A percentile compares a stretch with the other conserved stretches of the same genome.
phyloP scores from a whole-genome alignment of 2,888 invertebrate species.

The Didymodactylos carnosus region DNA sequence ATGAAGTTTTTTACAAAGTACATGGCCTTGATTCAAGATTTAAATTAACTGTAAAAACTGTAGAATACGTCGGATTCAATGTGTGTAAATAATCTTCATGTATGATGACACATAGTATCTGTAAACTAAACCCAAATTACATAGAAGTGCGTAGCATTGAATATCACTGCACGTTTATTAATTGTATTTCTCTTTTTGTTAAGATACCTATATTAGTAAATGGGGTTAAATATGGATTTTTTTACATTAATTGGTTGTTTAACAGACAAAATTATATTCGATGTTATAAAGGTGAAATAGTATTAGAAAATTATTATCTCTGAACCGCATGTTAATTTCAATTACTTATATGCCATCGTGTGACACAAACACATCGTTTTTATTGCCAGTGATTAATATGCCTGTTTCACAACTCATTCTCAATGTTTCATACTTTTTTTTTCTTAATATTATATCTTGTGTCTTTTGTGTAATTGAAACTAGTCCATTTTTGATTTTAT shows the following conservation, averaged over 20 bases:
- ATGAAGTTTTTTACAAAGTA: constrained; percentile 37
- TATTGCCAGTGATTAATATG: constrained; percentile 67
- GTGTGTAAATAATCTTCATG: constrained; percentile 51
- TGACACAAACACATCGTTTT: constrained; percentile 46
- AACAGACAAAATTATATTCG: constrained; percentile 39
- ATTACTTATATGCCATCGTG: constrained; percentile 44
- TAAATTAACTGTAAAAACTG: constrained; percentile 52
- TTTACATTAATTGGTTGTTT: constrained; percentile 46
- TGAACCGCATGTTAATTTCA: constrained; percentile 18
- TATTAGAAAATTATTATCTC: constrained; percentile 9
- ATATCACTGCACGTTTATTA: background rate
- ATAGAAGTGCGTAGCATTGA: constrained; percentile 43
- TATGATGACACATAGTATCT: constrained; percentile 53
- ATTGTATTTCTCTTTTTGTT: background rate
- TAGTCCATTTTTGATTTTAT: no score
- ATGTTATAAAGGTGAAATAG: constrained; percentile 41
- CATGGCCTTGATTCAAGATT: constrained; percentile 70
- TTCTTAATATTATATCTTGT: no score
- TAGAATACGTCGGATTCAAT: constrained; percentile 51
- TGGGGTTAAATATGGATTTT: constrained; percentile 47
- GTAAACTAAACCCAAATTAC: constrained; percentile 49
- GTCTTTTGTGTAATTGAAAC: no score
- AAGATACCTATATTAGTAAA: constrained; percentile 59
- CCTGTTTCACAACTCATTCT: constrained; percentile 50
- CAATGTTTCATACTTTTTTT: no score